Conservation (phyloP, 2,113 vertebrate species). For the Dicaeum eximium region DNA sequence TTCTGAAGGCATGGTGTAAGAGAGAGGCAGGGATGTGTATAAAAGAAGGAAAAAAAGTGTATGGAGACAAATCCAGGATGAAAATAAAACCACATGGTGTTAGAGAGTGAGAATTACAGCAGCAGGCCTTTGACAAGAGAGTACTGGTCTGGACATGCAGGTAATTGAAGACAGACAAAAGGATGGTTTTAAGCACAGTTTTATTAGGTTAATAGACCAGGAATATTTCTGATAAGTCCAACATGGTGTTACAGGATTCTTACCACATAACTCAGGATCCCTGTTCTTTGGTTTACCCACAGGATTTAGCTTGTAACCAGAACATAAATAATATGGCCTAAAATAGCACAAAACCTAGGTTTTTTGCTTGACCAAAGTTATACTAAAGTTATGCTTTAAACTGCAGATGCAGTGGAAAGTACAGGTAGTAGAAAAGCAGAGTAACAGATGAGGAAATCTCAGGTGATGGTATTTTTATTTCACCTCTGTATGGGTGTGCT, state of each 20-base stretch:
- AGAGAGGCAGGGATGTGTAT: background rate
- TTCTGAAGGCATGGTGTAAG: background rate
- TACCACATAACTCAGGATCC: background rate
- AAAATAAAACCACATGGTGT: background rate
- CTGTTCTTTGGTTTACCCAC: background rate
- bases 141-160: background rate
- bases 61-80: background rate
- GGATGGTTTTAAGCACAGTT: constrained; percentile 1
- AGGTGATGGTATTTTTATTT: background rate
- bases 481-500: background rate
- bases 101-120: background rate
- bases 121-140: background rate
- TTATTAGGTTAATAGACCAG: background rate
- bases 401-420: constrained; percentile 8
- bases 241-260: background rate
- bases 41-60: background rate
- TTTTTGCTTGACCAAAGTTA: background rate
- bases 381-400: background rate
- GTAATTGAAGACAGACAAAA: constrained; percentile 27
- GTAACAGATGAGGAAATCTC: background rate
- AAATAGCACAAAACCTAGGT: constrained; percentile 5
- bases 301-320: background rate
- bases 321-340: background rate
- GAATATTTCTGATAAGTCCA: background rate
- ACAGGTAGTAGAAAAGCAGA: constrained; percentile 2